A percentile compares a stretch with the other conserved stretches of the same genome.
phyloP scores from a whole-genome alignment of 2,113 vertebrate genomes.

The Pelvicachromis taeniatus region DNA sequence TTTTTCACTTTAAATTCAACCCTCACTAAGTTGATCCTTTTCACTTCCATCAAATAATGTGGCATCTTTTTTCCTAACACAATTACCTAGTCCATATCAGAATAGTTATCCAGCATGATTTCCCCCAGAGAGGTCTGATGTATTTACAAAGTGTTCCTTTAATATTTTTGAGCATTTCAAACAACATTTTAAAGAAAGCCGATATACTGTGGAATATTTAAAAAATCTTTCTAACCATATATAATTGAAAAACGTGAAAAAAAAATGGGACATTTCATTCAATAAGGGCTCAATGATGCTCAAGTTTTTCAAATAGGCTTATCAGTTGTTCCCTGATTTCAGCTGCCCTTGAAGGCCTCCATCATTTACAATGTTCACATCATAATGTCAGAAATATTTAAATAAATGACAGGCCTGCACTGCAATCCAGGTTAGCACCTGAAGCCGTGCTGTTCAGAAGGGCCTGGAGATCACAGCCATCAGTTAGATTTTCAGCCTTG shows the following conservation, averaged over 20 bases:
- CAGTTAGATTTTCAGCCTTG: not conserved
- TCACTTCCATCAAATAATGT: not conserved
- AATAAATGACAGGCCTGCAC: not conserved
- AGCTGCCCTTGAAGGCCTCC: not conserved
- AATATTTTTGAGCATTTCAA: not conserved
- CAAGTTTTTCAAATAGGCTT: not conserved
- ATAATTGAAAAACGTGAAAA: fast-evolving
- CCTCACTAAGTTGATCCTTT: not conserved
- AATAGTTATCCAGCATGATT: too few species aligned
- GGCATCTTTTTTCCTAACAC: not conserved
- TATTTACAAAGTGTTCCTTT: too few species aligned
- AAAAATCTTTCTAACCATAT: not conserved
- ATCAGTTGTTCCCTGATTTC: not conserved
- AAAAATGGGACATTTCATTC: not conserved
- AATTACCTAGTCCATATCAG: too few species aligned
- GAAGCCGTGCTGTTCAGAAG: not conserved
- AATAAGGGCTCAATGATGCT: fast-evolving
- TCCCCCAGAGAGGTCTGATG: too few species aligned
- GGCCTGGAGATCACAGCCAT: not conserved
- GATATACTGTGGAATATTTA: not conserved
- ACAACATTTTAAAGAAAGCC: not conserved
- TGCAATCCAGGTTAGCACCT: not conserved
- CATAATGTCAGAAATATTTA: not conserved
- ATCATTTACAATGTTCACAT: not conserved
- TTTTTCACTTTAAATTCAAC: not conserved